These are phyloP conservation scores for Rafetus swinhoei DNA, from an alignment of 2,113 vertebrate species.

Conservation along the genomic window DNA sequence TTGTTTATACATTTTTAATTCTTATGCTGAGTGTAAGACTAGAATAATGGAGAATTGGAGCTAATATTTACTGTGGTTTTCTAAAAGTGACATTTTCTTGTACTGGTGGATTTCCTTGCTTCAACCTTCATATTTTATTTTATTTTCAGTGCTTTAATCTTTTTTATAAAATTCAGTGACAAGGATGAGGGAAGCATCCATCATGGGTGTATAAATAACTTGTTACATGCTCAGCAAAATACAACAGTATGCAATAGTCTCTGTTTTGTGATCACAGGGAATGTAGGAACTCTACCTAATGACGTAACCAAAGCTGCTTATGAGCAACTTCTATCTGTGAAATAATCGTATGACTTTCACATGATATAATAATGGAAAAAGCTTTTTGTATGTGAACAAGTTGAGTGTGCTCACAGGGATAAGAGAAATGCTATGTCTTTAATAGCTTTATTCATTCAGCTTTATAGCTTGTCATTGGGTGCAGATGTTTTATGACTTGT, in stretches of 20 bases:
- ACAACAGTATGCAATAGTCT: background rate
- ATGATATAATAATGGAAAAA: conserved; percentile 47
- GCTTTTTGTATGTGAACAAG: conserved; percentile 27
- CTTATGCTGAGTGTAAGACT: background rate
- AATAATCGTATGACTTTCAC: conserved; percentile 51
- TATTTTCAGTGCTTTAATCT: conserved; percentile 24
- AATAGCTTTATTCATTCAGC: conserved; percentile 72
- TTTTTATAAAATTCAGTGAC: conserved; percentile 5
- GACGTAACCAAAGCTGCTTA: background rate
- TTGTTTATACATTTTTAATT: background rate
- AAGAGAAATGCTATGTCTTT: conserved; percentile 50
- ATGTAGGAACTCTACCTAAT: conserved; percentile 10
- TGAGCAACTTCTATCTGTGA: background rate
- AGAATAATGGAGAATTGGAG: background rate
- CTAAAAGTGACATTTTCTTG: background rate
- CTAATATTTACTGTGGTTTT: accelerated
- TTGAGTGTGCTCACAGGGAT: conserved; percentile 39
- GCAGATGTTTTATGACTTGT: conserved; percentile 74
- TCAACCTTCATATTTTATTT: background rate
- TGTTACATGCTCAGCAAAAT: conserved; percentile 30
- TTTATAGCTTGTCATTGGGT: conserved; percentile 74
- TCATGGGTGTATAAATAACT: background rate
- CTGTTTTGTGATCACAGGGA: conserved; percentile 13
- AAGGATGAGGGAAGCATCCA: background rate
- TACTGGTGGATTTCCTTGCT: background rate